Base-by-base conservation (phyloP, 2,113 vertebrate species). In the Pedetes capensis region DNA sequence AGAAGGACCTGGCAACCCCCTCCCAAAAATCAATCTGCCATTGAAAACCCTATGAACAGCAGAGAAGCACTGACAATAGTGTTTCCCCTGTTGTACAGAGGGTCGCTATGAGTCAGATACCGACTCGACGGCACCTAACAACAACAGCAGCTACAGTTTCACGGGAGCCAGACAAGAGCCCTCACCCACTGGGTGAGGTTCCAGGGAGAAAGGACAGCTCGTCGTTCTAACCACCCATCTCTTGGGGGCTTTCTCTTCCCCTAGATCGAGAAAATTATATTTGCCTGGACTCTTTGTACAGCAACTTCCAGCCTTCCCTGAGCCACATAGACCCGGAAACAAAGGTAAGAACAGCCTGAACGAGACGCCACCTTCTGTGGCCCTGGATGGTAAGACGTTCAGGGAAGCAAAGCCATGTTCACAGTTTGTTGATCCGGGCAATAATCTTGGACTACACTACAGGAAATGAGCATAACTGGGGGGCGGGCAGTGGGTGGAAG, bases 291-390 rank as follows among this genome's bases (percentile, higher is more conserved):
- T 81, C 90, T 37, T 12, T 96, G 44, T 96, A 96, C 6, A 95
- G 64, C 47, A 96, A 87, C 87, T 97, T 97, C 76, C 53, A 93
- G 42, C 71, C 90, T 10, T 57, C 96, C 39, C 53, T 96, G 51
- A 10, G 5, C 6, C 23, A 89, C 23, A 23, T 97, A 75, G 72
- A 96, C 53, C 16, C 90, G 14, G 79, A 71, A 18, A 57, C 2
- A n/a, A 83, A 92, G 95, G 96, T 97, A 75, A 95, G 95, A 53
- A n/a, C 14, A 2, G 8, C 22, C 44, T 13, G 17, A 37, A 29
- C 23, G 57, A 59, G n/a, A 12, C 39, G 11, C 29, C 7, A 8
- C 32, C 47, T 89, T n/a, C n/a, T n/a, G n/a, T n/a, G n/a, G n/a
- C n/a, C n/a, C n/a, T n/a, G n/a, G n/a, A 12, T 14, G 12, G 6